Evolutionary conservation across 2,888 invertebrate species (phyloP), one percentile per base, ranked within the genome.

Genomic region (Apamea monoglypha): DNA sequence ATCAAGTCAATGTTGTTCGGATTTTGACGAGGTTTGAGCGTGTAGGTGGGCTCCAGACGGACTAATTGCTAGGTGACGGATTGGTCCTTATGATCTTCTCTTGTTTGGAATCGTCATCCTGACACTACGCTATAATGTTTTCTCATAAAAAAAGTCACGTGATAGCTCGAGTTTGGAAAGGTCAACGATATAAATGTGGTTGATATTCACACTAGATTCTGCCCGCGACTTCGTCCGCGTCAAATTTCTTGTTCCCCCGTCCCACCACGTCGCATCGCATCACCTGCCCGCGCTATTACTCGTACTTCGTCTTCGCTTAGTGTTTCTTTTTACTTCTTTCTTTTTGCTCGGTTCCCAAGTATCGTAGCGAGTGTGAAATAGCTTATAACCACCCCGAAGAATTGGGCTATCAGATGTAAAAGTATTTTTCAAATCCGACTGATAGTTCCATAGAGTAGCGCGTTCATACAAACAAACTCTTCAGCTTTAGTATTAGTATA

Each of bases 1-100:
- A 84, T 78, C 78, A 63, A 68, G 29, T 61, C 47, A 63, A 81
- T 84, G 67, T 77, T 80, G 50, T 70, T 74, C 44, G 16, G 67
- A 36, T 81, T 81, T 82, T 77, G 83, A 82, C 80, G 78, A 74
- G 84, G 18, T 72, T 84, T 78, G 47, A 25, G 63, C 66, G 81
- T 75, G 73, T 82, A 82, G 86, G 85, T 83, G 77, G 85, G 64
- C 69, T 47, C 32, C 50, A 69, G 76, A 73, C 83, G 72, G 50
- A 21, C 72, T 83, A 85, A 83, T 85, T 81, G 77, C 77, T 70
- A 72, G 53, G 25, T 83, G 77, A 85, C 61, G 69, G 82, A 72
- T 83, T 72, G 68, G 61, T 68, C 53, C 67, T 53, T 76, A 29
- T 7, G 36, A 76, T 69, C 44, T 47, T 56, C 18, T 75, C 40